Evolutionary conservation across 2,797 vertebrate species (phyloP).

Genomic region (Acipenser transmontanus): DNA sequence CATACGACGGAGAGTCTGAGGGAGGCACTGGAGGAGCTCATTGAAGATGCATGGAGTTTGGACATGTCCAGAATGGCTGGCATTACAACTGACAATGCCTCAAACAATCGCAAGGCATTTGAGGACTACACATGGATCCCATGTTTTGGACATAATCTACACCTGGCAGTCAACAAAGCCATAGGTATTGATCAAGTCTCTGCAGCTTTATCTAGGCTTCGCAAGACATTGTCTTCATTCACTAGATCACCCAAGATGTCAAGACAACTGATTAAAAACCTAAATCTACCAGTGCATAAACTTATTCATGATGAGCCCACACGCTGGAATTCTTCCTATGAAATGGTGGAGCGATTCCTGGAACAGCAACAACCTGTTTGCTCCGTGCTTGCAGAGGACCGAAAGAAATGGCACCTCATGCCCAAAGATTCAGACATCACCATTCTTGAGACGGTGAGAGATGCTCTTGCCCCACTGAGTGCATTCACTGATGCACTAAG

Average conservation of each 20-base stretch:
- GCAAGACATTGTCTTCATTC: background rate
- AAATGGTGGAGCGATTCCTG: slow-evolving; percentile 17
- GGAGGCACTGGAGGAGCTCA: no score
- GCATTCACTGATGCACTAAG: slow-evolving; percentile 22
- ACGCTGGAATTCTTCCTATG: slow-evolving; percentile 15
- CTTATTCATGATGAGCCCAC: background rate
- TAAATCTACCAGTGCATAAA: no score
- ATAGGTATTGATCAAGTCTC: background rate
- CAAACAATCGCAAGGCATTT: slow-evolving; percentile 17
- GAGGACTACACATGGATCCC: background rate
- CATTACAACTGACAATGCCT: slow-evolving; percentile 21
- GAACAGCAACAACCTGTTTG: slow-evolving; percentile 20
- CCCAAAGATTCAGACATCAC: slow-evolving; percentile 17
- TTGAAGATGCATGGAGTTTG: no score
- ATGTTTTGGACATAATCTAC: slow-evolving; percentile 15
- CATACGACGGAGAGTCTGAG: no score
- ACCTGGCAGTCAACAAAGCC: slow-evolving; percentile 11
- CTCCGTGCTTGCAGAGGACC: slow-evolving; percentile 13
- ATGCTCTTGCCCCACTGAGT: slow-evolving; percentile 17
- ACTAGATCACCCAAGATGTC: no score
- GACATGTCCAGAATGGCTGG: slow-evolving; percentile 1
- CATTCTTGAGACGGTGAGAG: slow-evolving; percentile 14
- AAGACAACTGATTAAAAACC: no score
- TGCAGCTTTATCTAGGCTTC: background rate
- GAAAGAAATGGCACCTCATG: slow-evolving; percentile 18